Base-by-base conservation (phyloP, 2,888 invertebrate species). In the Trichogramma dendrolimi region DNA sequence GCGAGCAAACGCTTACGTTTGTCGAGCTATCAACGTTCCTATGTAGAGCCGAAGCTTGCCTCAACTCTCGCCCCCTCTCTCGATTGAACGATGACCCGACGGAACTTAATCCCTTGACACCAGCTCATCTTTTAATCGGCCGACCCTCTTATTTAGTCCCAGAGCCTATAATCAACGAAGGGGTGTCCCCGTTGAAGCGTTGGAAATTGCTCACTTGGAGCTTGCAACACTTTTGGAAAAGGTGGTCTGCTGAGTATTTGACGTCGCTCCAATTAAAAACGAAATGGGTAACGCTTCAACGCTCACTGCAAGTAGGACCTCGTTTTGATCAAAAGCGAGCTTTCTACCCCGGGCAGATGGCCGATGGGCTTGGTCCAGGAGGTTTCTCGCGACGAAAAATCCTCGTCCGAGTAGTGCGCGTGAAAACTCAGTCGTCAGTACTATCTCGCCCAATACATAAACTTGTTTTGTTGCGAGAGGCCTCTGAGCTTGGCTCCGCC, bases 11-110 rank as follows among this genome's bases (percentile, higher is more conserved):
- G 27, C 46, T 44, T 10, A 52, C 52, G 11, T 44, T 59, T 14
- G 46, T 44, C n/a, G 53, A 53, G 7, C 46, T 59, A 10, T n/a
- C 39, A n/a, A 60, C 55, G 8, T 8, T 60, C 6, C 49, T 55
- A 4, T 53, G 47, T 14, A 40, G 27, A 4, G 49, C 54, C 10
- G 60, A 60, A 41, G 60, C 53, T 1, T n/a, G 40, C 1, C 50
- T 55, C 1, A 55, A 60, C 38, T 60, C 55, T 2, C 8, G 55
- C 38, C 44, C 60, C 41, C 55, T 60, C 4, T 11, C 42, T 38
- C 55, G 55, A 4, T 2, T 48, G 1, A 41, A 7, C 42, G 60
- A 60, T 39, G 51, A 60, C 14, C 44, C 55, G 1, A n/a, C 42
- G 44, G 55, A 50, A 6, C 10, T 50, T 6, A 44, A 42, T 10